A percentile compares a stretch with the other conserved stretches of the same genome.
Conservation (phyloP, 2,113 vertebrate genomes). For the Psilopsiagon aurifrons region DNA sequence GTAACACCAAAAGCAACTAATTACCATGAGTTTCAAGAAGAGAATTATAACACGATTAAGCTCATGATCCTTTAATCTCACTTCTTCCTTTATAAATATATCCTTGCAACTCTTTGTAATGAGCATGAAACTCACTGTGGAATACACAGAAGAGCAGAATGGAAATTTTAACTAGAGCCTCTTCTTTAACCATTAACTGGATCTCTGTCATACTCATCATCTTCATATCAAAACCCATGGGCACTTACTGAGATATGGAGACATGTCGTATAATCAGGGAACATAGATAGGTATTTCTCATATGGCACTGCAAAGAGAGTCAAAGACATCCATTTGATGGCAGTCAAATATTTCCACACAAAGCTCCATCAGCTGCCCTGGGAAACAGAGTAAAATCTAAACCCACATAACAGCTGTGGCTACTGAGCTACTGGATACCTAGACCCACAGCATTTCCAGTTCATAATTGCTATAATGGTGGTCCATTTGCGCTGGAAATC, state of each 20-base stretch:
- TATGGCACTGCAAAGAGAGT: background rate
- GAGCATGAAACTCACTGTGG: background rate
- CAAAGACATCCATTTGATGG: background rate
- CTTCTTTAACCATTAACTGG: background rate
- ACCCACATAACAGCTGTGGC: background rate
- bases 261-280: background rate
- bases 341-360: background rate
- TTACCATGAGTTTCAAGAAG: background rate
- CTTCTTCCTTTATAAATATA: background rate
- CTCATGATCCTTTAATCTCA: background rate
- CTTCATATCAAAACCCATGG: background rate
- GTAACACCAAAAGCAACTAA: background rate
- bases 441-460: background rate
- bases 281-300: background rate
- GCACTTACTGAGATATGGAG: background rate
- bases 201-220: background rate
- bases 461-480: background rate
- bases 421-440: background rate
- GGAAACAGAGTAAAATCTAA: background rate
- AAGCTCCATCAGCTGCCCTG: background rate
- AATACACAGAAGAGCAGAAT: background rate
- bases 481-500: background rate
- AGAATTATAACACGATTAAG: background rate
- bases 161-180: background rate
- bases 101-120: background rate